phyloP scores from a whole-genome alignment of 2,888 invertebrate genomes.

The Arctia plantaginis region DNA sequence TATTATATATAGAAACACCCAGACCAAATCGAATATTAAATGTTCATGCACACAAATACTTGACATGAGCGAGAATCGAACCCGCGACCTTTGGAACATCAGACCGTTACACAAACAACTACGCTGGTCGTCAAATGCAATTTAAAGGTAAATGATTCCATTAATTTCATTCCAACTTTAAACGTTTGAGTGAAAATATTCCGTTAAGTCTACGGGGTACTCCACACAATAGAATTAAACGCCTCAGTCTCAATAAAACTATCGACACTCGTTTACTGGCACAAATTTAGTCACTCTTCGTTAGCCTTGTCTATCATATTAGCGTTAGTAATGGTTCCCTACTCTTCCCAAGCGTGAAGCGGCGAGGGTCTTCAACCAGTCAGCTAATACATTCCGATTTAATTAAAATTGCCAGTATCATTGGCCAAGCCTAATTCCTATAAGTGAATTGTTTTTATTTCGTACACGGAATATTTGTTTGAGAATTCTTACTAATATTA shows the following conservation, averaged over 20 bases:
- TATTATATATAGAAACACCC: no score
- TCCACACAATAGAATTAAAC: slow-evolving; percentile 10
- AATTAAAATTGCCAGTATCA: slow-evolving; percentile 40
- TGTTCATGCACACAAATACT: no score
- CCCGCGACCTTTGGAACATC: no score
- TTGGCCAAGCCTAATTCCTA: not conserved
- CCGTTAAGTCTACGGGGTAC: not conserved
- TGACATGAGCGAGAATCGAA: no score
- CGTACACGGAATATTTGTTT: no score
- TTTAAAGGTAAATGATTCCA: no score
- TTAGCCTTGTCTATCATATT: slow-evolving; percentile 8
- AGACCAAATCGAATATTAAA: no score
- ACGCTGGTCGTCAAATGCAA: no score
- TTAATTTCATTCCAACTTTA: no score
- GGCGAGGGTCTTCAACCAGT: slow-evolving; percentile 25
- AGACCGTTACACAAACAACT: no score
- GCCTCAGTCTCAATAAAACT: slow-evolving; percentile 6
- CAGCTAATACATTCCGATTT: slow-evolving; percentile 35
- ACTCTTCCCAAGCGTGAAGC: no score
- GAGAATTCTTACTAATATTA: no score
- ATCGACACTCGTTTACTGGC: not conserved
- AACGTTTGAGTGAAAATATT: not conserved
- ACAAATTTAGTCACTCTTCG: slow-evolving; percentile 17
- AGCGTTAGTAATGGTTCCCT: not conserved
- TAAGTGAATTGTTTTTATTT: not conserved